These are phyloP conservation scores for Amazona finschi DNA, from an alignment of 2,797 vertebrate genomes.

Conservation along the genomic window DNA sequence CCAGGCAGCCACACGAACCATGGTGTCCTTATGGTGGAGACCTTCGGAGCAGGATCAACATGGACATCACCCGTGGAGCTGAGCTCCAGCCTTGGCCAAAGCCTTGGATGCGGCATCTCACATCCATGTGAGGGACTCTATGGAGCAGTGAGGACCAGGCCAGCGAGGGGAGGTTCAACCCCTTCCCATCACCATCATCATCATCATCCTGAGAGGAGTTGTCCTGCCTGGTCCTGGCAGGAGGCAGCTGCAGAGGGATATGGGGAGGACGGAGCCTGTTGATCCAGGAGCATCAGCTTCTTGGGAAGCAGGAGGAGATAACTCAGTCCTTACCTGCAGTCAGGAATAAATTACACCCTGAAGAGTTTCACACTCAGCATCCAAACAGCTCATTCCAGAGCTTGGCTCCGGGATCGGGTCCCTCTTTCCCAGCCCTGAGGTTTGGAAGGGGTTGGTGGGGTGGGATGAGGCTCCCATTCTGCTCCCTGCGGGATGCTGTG, in stretches of 20 bases:
- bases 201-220: fast-evolving
- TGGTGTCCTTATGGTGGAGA: fast-evolving
- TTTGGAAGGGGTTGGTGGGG: neutral
- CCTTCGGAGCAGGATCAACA: neutral
- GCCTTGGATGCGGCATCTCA: fast-evolving
- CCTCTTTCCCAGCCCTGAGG: neutral
- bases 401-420: fast-evolving
- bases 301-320: neutral
- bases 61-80: neutral
- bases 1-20: fast-evolving
- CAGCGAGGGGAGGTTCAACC: neutral
- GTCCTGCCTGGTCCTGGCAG: neutral
- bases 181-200: neutral
- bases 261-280: too few relatives aligned
- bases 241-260: neutral
- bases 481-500: neutral
- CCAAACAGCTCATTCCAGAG: neutral
- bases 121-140: neutral
- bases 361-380: neutral
- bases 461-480: neutral
- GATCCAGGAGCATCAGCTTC: neutral
- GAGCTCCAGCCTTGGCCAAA: neutral
- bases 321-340: neutral
- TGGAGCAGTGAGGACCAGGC: neutral
- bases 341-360: neutral